A percentile compares a stretch with the other conserved stretches of the same genome.
Conservation (phyloP, 2,797 vertebrate genomes). For the Morus bassanus region DNA sequence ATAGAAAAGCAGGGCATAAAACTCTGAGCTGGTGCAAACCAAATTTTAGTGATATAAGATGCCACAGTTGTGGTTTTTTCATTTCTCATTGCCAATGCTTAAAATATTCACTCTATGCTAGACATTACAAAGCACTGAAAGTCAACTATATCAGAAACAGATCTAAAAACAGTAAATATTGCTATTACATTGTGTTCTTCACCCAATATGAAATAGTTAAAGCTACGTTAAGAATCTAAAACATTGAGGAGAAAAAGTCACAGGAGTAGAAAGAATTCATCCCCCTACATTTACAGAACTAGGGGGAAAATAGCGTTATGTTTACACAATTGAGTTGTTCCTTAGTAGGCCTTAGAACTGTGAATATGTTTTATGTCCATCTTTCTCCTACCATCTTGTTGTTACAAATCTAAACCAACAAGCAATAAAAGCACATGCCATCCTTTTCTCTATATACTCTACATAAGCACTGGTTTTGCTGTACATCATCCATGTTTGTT, state of each 20-base stretch:
- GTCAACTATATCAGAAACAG: not conserved
- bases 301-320: not conserved
- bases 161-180: not conserved
- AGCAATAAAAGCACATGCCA: not conserved
- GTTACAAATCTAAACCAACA: not conserved
- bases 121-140: not conserved
- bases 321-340: not conserved
- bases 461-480: not conserved
- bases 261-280: not conserved
- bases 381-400: not conserved
- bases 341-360: not conserved
- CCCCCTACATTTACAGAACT: not conserved
- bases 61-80: not conserved
- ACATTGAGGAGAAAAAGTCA: not conserved
- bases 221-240: not conserved
- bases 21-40: not conserved
- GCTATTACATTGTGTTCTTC: not conserved
- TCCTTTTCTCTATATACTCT: not conserved
- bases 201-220: not conserved
- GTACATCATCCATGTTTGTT: not conserved
- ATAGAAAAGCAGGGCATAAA: not conserved
- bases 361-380: not conserved
- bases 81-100: not conserved
- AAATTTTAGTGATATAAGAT: not conserved
- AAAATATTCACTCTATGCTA: not conserved